phyloP scores from a whole-genome alignment of 2,797 vertebrate species.

The Rhincodon typus region DNA sequence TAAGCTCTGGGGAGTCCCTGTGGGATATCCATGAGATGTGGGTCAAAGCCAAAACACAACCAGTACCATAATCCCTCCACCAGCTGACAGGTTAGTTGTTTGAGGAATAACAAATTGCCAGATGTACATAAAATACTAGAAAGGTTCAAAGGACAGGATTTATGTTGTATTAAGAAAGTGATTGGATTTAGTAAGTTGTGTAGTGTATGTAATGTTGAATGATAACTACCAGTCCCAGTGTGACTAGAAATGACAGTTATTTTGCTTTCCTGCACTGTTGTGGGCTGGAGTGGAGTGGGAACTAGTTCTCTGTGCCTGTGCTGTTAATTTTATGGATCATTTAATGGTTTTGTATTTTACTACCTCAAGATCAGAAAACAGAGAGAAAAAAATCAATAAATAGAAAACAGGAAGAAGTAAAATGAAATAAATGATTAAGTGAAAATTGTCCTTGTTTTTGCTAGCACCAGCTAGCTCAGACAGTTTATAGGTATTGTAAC shows the following conservation, averaged over 20 bases:
- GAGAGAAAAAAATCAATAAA: not conserved
- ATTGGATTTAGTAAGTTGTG: constrained; percentile 3
- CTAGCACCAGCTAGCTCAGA: not conserved
- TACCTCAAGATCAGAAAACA: not conserved
- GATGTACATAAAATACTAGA: not conserved
- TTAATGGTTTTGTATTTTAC: not conserved
- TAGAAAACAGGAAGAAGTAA: not conserved
- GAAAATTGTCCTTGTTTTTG: not conserved
- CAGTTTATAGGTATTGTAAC: not conserved
- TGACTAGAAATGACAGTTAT: not conserved
- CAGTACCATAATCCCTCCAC: constrained; percentile 18
- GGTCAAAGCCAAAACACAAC: constrained; percentile 29
- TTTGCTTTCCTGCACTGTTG: not conserved
- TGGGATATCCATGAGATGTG: constrained; percentile 23
- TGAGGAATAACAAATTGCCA: constrained; percentile 23
- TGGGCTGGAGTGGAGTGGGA: not conserved
- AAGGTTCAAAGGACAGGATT: constrained; percentile 24
- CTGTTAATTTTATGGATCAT: not conserved
- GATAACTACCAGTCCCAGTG: not conserved
- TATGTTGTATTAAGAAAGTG: not conserved
- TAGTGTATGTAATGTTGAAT: not conserved
- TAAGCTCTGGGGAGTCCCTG: not conserved
- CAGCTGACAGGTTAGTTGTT: constrained; percentile 17
- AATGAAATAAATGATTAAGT: not conserved
- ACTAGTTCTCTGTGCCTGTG: not conserved